A percentile compares a stretch with the other conserved stretches of the same genome.
phyloP scores from a whole-genome alignment of 2,113 vertebrate species.

The Rhea pennata region DNA sequence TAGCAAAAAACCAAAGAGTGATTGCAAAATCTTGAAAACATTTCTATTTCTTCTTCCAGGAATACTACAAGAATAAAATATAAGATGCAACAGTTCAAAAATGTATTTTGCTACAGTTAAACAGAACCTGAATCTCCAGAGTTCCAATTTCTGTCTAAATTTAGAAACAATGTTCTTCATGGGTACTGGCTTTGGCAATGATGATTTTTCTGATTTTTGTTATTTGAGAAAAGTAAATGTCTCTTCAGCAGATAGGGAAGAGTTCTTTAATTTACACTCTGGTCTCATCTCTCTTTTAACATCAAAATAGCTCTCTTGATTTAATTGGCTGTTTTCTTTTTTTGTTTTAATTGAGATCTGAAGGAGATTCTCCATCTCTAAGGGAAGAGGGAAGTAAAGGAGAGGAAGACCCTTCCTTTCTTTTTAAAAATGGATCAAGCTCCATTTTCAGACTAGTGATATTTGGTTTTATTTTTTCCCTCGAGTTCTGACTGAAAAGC shows the following conservation, averaged over 20 bases:
- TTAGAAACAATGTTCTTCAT: not conserved
- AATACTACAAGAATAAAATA: not conserved
- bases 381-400: not conserved
- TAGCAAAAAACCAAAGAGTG: not conserved
- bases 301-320: not conserved
- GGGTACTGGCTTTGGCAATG: not conserved
- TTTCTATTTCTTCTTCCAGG: conserved; percentile 1
- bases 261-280: not conserved
- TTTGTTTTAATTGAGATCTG: not conserved
- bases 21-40: not conserved
- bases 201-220: not conserved
- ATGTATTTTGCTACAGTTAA: not conserved
- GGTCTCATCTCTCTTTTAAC: not conserved
- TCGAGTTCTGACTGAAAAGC: not conserved
- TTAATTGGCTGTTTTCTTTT: not conserved
- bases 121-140: not conserved
- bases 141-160: not conserved
- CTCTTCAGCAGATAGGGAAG: not conserved
- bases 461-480: not conserved
- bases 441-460: not conserved
- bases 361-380: not conserved
- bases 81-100: not conserved
- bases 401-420: not conserved
- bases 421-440: not conserved
- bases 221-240: not conserved